Conservation (phyloP, 35 echinoderm and acorn worm genomes). For the Strongylocentrotus purpuratus region DNA sequence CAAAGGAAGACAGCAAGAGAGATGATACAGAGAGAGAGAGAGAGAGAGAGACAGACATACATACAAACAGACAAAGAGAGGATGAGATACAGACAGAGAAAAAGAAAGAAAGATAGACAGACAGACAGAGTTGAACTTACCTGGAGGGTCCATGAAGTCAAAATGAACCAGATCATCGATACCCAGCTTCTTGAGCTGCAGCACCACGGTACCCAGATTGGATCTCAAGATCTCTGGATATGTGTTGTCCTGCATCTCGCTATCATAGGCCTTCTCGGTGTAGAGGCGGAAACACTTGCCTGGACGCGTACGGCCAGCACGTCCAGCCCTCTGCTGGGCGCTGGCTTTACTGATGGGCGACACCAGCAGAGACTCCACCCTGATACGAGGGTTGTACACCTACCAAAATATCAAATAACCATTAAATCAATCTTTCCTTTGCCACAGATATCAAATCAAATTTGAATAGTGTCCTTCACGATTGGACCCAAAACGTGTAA, state of each 20-base stretch:
- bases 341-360: slow-evolving; percentile 98
- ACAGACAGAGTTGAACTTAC: slow-evolving; percentile 43
- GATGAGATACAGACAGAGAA: neutral
- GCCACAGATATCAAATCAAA: no score
- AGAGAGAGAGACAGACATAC: no score
- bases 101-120: neutral
- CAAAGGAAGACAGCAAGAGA: no score
- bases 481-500: no score
- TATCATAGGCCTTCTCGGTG: slow-evolving; percentile 90
- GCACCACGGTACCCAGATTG: slow-evolving; percentile 93
- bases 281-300: slow-evolving; percentile 97
- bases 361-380: slow-evolving; percentile 92
- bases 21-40: no score
- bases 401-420: slow-evolving; percentile 1
- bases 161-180: slow-evolving; percentile 98
- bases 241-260: slow-evolving; percentile 97
- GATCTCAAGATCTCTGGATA: slow-evolving; percentile 97
- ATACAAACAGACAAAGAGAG: no score
- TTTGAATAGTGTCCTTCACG: no score
- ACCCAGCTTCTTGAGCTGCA: slow-evolving; percentile 97
- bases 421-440: no score
- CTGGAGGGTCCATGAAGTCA: slow-evolving; percentile 99
- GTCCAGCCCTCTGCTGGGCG: slow-evolving; percentile 93
- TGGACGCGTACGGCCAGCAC: slow-evolving; percentile 93
- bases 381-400: slow-evolving; percentile 98